Percentiles rank a stretch among this genome's conserved stretches.
phyloP scores from a whole-genome alignment of 2,113 vertebrate species.

The Anolis sagrei region DNA sequence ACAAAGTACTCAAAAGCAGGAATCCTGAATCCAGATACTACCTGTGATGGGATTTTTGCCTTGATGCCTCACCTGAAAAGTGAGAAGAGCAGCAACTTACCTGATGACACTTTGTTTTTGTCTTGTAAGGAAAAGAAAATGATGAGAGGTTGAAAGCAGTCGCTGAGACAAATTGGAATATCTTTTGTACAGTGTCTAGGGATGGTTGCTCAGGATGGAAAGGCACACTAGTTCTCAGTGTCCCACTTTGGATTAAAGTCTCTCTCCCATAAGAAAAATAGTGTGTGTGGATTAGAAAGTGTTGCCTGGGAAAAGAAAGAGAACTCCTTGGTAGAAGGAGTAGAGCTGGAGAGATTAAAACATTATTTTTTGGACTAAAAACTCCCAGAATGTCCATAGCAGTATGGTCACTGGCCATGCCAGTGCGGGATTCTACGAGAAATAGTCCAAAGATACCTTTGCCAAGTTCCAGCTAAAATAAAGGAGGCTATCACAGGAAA shows the following conservation, averaged over 20 bases:
- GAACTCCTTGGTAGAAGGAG: slow-evolving; percentile 42
- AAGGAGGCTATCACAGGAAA: slow-evolving; percentile 35
- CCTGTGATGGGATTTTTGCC: neutral
- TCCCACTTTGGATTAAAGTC: neutral
- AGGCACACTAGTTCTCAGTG: neutral
- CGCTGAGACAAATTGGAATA: neutral
- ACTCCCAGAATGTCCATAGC: too few relatives aligned
- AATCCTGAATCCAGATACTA: neutral
- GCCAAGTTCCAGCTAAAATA: neutral
- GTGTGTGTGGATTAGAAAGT: neutral
- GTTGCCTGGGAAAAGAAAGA: neutral
- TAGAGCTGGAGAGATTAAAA: slow-evolving; percentile 31
- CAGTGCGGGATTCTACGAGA: too few relatives aligned
- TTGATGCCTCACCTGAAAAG: neutral
- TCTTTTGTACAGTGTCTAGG: too few relatives aligned
- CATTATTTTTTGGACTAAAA: too few relatives aligned
- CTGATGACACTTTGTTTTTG: neutral
- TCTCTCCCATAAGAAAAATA: neutral
- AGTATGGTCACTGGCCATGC: too few relatives aligned
- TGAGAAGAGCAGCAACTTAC: neutral
- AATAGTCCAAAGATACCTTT: too few relatives aligned
- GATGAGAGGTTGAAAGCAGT: neutral
- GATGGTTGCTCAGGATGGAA: neutral
- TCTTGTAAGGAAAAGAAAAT: neutral
- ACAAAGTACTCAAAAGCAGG: neutral